Conservation (phyloP, 2,797 vertebrate genomes). For the Bucorvus abyssinicus region DNA sequence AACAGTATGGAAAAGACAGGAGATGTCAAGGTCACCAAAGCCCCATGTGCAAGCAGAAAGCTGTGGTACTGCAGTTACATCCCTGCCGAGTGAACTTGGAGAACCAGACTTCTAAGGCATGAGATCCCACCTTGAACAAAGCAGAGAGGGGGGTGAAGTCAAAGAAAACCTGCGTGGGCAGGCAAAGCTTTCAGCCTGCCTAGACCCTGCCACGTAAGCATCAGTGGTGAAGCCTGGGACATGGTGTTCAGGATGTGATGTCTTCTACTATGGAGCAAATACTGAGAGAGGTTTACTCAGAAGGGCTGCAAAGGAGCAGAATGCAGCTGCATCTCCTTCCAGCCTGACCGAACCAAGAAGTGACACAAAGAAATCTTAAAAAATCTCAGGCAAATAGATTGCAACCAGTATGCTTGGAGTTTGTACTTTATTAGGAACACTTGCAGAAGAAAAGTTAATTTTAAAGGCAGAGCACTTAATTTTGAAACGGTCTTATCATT, state of each 20-base stretch:
- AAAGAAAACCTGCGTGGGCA: not conserved
- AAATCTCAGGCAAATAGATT: not conserved
- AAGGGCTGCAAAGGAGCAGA: not conserved
- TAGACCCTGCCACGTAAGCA: not conserved
- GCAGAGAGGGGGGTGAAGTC: not conserved
- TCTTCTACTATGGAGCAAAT: not conserved
- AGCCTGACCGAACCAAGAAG: not conserved
- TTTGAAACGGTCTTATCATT: too few relatives aligned
- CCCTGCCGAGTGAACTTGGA: not conserved
- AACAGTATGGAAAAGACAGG: not conserved
- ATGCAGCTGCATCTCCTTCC: not conserved
- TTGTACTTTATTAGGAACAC: too few relatives aligned
- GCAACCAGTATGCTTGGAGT: not conserved
- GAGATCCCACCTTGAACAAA: not conserved
- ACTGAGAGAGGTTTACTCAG: rapidly evolving
- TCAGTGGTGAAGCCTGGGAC: not conserved
- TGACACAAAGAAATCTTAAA: not conserved
- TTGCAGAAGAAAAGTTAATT: too few relatives aligned
- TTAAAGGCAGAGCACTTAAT: too few relatives aligned
- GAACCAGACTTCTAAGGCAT: not conserved
- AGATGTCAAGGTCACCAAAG: not conserved
- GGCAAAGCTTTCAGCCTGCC: not conserved
- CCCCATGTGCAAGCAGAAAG: not conserved
- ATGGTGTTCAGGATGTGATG: not conserved
- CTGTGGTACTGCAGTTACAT: not conserved